These are phyloP conservation scores for Lasioglossum morio DNA, from an alignment of 2,888 invertebrate genomes.

Conservation along the genomic window DNA sequence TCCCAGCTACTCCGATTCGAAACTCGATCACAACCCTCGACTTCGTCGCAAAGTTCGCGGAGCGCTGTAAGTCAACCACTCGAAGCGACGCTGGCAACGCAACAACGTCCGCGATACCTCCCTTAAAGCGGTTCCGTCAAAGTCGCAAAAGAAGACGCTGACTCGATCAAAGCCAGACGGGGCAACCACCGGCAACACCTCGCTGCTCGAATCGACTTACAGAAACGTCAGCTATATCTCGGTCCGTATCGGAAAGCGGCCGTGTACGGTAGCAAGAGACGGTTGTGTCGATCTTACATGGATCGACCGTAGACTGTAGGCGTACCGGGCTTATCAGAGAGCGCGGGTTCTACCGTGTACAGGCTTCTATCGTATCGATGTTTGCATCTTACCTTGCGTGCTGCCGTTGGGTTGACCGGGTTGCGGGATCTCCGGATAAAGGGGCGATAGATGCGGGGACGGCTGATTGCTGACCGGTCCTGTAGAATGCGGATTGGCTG, in stretches of 20 bases:
- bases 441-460: conserved; percentile 82
- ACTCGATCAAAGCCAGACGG: conserved; percentile 6
- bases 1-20: not conserved
- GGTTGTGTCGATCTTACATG: not conserved
- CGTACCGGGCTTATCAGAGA: not conserved
- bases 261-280: not conserved
- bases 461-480: conserved; percentile 80
- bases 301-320: not conserved
- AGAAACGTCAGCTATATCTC: not conserved
- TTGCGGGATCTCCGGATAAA: conserved; percentile 81
- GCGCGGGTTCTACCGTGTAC: conserved; percentile 13
- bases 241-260: not conserved
- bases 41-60: not conserved
- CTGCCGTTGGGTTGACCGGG: conserved; percentile 79
- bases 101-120: not conserved
- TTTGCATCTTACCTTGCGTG: conserved; percentile 80
- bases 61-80: not conserved
- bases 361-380: conserved; percentile 31
- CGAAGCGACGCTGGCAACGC: not conserved
- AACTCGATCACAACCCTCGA: not conserved
- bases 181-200: not conserved
- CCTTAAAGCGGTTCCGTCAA: not conserved
- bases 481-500: conserved; percentile 80
- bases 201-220: not conserved
- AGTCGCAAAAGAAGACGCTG: not conserved